phyloP scores from a whole-genome alignment of 2,888 invertebrate genomes.

The Platycnemis pennipes region DNA sequence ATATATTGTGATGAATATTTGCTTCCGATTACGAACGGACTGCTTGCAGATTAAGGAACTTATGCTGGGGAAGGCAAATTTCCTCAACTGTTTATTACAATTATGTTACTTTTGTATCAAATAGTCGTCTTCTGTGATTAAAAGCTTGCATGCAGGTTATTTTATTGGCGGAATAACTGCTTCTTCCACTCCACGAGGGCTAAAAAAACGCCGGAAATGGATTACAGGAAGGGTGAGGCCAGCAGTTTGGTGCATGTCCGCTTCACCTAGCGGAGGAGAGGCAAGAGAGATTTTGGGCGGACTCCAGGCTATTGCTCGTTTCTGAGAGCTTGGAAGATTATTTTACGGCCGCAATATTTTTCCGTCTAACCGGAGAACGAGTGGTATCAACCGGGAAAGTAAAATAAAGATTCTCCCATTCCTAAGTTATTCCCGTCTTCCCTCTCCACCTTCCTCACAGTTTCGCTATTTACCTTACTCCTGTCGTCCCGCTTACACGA shows the following conservation, averaged over 20 bases:
- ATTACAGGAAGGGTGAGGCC: background rate
- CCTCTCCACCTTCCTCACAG: background rate
- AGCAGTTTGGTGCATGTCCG: background rate
- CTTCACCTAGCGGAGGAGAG: background rate
- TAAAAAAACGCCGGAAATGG: too few relatives aligned
- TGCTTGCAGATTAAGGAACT: too few relatives aligned
- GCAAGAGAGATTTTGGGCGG: background rate
- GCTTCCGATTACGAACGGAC: too few relatives aligned
- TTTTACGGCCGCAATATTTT: background rate
- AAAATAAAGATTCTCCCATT: background rate
- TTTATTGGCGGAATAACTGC: too few relatives aligned
- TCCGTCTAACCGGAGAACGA: background rate
- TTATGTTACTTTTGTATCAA: too few relatives aligned
- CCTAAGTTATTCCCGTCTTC: conserved; percentile 14
- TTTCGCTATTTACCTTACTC: background rate
- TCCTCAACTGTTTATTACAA: too few relatives aligned
- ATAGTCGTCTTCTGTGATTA: too few relatives aligned
- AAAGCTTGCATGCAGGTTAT: too few relatives aligned
- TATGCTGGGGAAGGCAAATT: too few relatives aligned
- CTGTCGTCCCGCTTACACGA: background rate
- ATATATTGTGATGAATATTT: too few relatives aligned
- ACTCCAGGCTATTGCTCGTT: background rate
- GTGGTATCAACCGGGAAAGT: background rate
- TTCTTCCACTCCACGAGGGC: too few relatives aligned
- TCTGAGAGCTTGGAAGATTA: background rate